Evolutionary conservation across 2,888 invertebrate species (phyloP).

Genomic region (Cryptophagus acutangulus): DNA sequence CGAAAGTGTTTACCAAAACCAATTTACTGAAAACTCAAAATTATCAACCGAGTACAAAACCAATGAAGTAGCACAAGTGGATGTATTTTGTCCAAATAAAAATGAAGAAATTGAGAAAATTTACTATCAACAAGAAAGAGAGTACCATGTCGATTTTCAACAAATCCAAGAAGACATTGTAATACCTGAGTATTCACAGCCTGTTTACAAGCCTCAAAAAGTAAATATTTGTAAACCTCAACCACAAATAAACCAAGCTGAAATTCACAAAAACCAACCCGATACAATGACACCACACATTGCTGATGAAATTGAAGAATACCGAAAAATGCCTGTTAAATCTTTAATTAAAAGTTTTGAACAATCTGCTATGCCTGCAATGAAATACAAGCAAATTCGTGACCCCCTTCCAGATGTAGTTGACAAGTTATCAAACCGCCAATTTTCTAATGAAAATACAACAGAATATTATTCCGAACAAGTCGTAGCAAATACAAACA

Average conservation of each 20-base stretch:
- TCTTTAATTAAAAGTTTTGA: slow-evolving; percentile 58
- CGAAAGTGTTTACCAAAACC: slow-evolving; percentile 25
- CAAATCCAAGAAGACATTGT: slow-evolving; percentile 38
- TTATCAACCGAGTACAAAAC: slow-evolving; percentile 32
- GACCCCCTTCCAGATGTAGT: slow-evolving; percentile 41
- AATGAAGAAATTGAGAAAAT: slow-evolving; percentile 44
- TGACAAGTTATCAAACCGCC: slow-evolving; percentile 30
- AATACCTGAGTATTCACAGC: slow-evolving; percentile 14
- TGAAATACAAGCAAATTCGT: slow-evolving; percentile 52
- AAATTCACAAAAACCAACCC: too few species aligned
- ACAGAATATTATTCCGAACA: slow-evolving; percentile 7
- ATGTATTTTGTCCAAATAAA: slow-evolving; percentile 35
- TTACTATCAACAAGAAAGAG: slow-evolving; percentile 41
- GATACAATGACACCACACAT: too few species aligned
- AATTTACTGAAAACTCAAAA: slow-evolving; percentile 26
- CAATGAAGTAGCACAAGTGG: slow-evolving; percentile 36
- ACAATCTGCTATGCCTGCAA: slow-evolving; percentile 54
- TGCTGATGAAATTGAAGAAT: slow-evolving; percentile 36
- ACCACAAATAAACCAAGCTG: neutral
- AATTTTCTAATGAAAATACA: neutral
- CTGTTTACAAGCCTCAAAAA: slow-evolving; percentile 6
- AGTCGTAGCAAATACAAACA: too few species aligned
- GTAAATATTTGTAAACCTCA: neutral
- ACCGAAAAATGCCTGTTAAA: slow-evolving; percentile 47
- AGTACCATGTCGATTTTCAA: slow-evolving; percentile 43